Percentiles rank a stretch among this genome's conserved stretches.
Conservation (phyloP, 2,888 invertebrate genomes). For the Melinaea marsaeus region DNA sequence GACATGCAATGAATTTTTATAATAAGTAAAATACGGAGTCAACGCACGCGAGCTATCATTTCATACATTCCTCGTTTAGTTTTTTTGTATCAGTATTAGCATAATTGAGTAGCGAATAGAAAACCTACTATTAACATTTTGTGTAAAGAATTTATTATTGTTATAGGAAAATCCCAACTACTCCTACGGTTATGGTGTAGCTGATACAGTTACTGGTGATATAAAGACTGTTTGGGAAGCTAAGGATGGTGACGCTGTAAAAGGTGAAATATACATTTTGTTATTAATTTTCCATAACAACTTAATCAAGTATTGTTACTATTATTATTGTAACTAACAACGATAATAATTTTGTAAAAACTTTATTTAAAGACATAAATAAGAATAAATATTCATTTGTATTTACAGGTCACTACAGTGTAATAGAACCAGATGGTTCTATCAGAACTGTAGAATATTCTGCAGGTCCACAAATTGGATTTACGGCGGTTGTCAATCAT, state of each 20-base stretch:
- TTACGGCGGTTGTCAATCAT: conserved; percentile 56
- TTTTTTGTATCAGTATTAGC: conserved; percentile 42
- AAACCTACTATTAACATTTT: conserved; percentile 38
- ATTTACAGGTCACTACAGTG: conserved; percentile 79
- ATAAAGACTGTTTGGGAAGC: conserved; percentile 80
- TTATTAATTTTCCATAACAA: not conserved
- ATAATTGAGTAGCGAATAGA: conserved; percentile 47
- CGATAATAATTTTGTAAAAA: not conserved
- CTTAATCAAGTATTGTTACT: not conserved
- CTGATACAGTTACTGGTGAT: conserved; percentile 79
- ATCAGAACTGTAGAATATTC: conserved; percentile 79
- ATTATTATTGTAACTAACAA: not conserved
- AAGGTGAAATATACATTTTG: conserved; percentile 50
- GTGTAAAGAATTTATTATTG: conserved; percentile 23
- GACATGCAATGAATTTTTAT: conserved; percentile 64
- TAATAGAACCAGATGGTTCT: conserved; percentile 82
- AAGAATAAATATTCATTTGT: conserved; percentile 6
- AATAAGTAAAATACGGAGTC: conserved; percentile 62
- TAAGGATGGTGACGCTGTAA: conserved; percentile 79
- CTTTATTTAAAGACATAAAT: not conserved
- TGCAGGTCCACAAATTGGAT: conserved; percentile 76
- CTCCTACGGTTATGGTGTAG: conserved; percentile 80
- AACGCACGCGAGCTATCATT: conserved; percentile 62
- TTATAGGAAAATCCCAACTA: conserved; percentile 76
- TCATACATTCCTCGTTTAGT: conserved; percentile 50